Conservation (phyloP, 2,888 invertebrate genomes). For the Argyresthia albistria region DNA sequence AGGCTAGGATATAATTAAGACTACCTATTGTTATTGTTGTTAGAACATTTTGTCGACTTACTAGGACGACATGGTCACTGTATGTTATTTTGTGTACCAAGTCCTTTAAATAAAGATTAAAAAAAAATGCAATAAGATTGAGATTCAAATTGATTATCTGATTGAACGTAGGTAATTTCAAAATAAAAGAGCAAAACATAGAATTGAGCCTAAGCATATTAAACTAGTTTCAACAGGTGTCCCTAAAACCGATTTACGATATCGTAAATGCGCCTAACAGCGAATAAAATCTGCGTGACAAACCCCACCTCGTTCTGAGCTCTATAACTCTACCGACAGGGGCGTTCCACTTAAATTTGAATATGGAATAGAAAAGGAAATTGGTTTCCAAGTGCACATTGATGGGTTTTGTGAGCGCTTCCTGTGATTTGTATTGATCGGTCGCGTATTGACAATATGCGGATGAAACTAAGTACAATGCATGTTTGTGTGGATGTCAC, state of each 20-base stretch:
- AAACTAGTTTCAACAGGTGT: not conserved
- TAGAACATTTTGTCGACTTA: too few species aligned
- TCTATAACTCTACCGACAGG: not conserved
- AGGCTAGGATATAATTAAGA: too few species aligned
- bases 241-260: not conserved
- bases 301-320: not conserved
- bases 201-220: too few species aligned
- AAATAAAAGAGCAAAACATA: too few species aligned
- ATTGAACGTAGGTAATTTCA: too few species aligned
- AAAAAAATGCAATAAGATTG: too few species aligned
- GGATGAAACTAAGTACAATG: not conserved
- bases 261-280: not conserved
- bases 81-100: too few species aligned
- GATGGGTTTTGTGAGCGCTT: slow-evolving; percentile 40
- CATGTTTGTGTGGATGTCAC: too few species aligned
- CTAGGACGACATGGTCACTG: too few species aligned
- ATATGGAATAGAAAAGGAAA: slow-evolving; percentile 54
- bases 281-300: not conserved
- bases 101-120: too few species aligned
- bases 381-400: slow-evolving; percentile 56
- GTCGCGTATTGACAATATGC: slow-evolving; percentile 1
- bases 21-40: too few species aligned
- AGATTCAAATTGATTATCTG: too few species aligned
- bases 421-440: slow-evolving; percentile 54
- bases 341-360: slow-evolving; percentile 47